Conservation (phyloP, 2,797 vertebrate species). For the Catharus ustulatus region DNA sequence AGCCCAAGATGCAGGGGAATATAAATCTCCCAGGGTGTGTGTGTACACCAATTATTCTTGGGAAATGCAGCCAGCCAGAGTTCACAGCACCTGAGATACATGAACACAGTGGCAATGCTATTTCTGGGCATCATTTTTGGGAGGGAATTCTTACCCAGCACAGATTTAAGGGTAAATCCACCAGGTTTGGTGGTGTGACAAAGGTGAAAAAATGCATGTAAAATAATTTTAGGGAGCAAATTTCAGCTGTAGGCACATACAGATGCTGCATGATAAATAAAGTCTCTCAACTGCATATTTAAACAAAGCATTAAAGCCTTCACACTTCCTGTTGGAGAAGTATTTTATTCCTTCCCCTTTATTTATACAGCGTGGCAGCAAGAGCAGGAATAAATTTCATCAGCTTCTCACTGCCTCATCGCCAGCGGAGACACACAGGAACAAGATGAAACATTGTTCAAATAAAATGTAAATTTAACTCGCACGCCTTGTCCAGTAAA, state of each 20-base stretch:
- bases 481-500: conserved; percentile 6
- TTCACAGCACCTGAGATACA: neutral
- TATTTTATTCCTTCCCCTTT: conserved; percentile 47
- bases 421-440: conserved; percentile 40
- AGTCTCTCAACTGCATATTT: conserved; percentile 57
- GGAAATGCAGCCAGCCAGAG: conserved; percentile 9
- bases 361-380: conserved; percentile 57
- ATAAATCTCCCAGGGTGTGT: conserved; percentile 22
- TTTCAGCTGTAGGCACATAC: neutral
- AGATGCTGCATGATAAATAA: conserved; percentile 56
- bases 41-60: conserved; percentile 29
- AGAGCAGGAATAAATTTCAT: conserved; percentile 57
- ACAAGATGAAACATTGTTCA: conserved; percentile 57
- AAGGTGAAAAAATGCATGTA: neutral
- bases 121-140: neutral
- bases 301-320: conserved; percentile 65
- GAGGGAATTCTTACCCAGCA: neutral
- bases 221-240: conserved; percentile 7
- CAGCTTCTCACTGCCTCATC: conserved; percentile 39
- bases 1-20: conserved; percentile 14
- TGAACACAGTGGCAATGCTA: neutral
- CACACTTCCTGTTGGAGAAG: conserved; percentile 62
- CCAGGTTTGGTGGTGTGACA: neutral
- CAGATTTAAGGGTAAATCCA: neutral
- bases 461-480: conserved; percentile 62